Conservation (phyloP, 2,888 invertebrate species). For the Xylocampa areola region DNA sequence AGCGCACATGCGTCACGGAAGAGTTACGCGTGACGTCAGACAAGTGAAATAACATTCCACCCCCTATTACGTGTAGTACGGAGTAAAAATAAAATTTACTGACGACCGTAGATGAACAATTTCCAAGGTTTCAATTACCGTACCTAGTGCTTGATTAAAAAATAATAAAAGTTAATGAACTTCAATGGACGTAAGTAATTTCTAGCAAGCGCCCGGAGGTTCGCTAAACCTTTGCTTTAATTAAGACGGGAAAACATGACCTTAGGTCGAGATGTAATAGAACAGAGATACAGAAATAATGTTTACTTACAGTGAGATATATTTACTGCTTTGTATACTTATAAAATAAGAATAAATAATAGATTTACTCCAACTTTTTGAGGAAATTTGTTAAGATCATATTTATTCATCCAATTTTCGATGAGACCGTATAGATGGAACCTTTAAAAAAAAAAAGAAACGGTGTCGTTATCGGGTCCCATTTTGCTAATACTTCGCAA, state of each 20-base stretch:
- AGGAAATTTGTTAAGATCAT: constrained; percentile 14
- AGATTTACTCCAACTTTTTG: constrained; percentile 10
- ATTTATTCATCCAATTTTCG: constrained; percentile 2
- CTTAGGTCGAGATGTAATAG: constrained; percentile 58
- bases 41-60: constrained; percentile 54
- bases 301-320: constrained; percentile 36
- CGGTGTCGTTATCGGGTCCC: too few relatives aligned
- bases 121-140: constrained; percentile 58
- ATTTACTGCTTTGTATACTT: constrained; percentile 25
- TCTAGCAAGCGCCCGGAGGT: constrained; percentile 59
- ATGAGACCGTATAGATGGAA: too few relatives aligned
- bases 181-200: constrained; percentile 70
- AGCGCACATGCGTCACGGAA: constrained; percentile 60
- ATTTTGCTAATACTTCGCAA: too few relatives aligned
- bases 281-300: constrained; percentile 29
- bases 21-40: constrained; percentile 56
- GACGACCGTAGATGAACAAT: constrained; percentile 27
- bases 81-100: constrained; percentile 16
- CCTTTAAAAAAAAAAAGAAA: too few relatives aligned
- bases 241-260: constrained; percentile 72
- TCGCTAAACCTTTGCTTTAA: constrained; percentile 71
- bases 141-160: constrained; percentile 65
- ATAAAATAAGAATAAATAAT: too few relatives aligned
- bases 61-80: constrained; percentile 24
- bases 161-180: constrained; percentile 70